These are phyloP conservation scores for Zygothrica quintamaculata DNA, from an alignment of 2,888 invertebrate species.

Conservation along the genomic window DNA sequence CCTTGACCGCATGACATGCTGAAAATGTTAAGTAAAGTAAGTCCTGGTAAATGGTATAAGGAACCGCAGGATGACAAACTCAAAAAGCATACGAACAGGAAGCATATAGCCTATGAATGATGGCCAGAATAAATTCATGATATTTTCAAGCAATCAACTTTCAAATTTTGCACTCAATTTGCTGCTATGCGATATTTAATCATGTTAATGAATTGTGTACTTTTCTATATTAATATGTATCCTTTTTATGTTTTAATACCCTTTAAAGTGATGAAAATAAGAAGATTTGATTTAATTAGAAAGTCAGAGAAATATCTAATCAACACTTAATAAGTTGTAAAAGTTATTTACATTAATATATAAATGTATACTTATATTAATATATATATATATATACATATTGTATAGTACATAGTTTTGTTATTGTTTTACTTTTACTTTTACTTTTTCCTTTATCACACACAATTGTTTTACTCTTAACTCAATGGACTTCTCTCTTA, in stretches of 20 bases:
- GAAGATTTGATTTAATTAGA: too few relatives aligned
- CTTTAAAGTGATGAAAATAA: too few relatives aligned
- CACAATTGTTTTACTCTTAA: constrained; percentile 7
- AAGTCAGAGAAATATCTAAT: too few relatives aligned
- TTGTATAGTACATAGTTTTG: constrained; percentile 40
- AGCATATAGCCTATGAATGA: neutral
- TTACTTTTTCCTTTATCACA: constrained; percentile 69
- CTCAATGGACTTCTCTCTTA: constrained; percentile 1
- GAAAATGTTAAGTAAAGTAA: constrained; percentile 59
- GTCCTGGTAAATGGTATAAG: constrained; percentile 37
- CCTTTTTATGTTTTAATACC: neutral
- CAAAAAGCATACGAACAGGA: constrained; percentile 5
- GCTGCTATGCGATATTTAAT: constrained; percentile 31
- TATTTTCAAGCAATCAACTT: constrained; percentile 62
- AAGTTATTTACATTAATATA: too few relatives aligned
- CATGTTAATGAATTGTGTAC: constrained; percentile 4
- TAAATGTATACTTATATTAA: too few relatives aligned
- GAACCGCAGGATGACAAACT: constrained; percentile 31
- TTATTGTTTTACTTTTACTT: constrained; percentile 76
- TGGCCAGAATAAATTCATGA: constrained; percentile 49
- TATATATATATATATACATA: too few relatives aligned
- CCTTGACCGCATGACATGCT: constrained; percentile 74
- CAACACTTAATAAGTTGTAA: too few relatives aligned
- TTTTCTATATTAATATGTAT: constrained; percentile 3
- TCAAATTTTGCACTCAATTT: constrained; percentile 72